phyloP scores from a whole-genome alignment of 2,797 vertebrate genomes.

The Discoglossus pictus region DNA sequence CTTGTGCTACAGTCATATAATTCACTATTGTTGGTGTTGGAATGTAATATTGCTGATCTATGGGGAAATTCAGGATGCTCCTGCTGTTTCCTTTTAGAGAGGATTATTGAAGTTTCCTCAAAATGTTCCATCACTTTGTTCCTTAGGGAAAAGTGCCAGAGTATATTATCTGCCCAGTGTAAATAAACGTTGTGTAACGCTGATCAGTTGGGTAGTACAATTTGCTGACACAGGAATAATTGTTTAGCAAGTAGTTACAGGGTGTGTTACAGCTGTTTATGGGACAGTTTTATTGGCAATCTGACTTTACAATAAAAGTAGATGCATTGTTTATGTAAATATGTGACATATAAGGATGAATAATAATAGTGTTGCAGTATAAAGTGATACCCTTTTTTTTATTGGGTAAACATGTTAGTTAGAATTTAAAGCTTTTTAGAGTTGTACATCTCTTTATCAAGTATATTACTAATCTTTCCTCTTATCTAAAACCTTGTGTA shows the following conservation, averaged over 20 bases:
- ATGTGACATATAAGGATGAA: too few relatives aligned
- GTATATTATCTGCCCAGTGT: conserved; percentile 57
- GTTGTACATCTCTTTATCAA: too few relatives aligned
- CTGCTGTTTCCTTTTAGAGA: conserved; percentile 66
- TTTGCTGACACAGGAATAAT: conserved; percentile 59
- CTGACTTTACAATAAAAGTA: too few relatives aligned
- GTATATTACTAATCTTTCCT: too few relatives aligned
- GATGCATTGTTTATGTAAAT: too few relatives aligned
- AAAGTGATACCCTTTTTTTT: too few relatives aligned
- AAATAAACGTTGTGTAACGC: conserved; percentile 56
- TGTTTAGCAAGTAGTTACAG: conserved; percentile 45
- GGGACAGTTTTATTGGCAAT: too few relatives aligned
- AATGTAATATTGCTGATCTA: conserved; percentile 65
- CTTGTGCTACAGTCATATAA: conserved; percentile 32
- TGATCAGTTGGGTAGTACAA: conserved; percentile 54
- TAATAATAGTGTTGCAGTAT: too few relatives aligned
- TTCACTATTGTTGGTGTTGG: conserved; percentile 68
- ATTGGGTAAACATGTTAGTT: too few relatives aligned
- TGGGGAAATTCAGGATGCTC: conserved; percentile 69
- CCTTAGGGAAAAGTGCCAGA: conserved; percentile 56
- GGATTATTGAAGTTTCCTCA: conserved; percentile 62
- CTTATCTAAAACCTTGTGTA: too few relatives aligned
- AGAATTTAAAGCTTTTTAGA: too few relatives aligned
- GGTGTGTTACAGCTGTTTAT: neutral
- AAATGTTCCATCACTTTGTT: conserved; percentile 53